Evolutionary conservation across 2,797 vertebrate species (phyloP).

Genomic region (Balearica regulorum): DNA sequence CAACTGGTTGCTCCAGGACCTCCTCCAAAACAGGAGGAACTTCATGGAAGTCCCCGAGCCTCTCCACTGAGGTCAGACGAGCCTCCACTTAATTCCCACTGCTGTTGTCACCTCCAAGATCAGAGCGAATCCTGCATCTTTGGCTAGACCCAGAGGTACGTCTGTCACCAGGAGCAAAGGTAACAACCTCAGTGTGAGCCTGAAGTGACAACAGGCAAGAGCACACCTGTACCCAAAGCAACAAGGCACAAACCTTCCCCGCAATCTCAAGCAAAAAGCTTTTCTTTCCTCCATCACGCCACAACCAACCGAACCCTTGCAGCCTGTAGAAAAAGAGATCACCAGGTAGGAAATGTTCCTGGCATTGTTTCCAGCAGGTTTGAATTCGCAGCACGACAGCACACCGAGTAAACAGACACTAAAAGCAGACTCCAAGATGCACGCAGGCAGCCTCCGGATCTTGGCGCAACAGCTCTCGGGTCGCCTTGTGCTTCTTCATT

Average conservation of each 20-base stretch:
- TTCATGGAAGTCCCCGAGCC: neutral
- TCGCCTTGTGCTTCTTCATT: neutral
- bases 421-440: neutral
- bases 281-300: too few relatives aligned
- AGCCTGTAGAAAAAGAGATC: neutral
- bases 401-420: neutral
- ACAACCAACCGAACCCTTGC: neutral
- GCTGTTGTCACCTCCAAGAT: neutral
- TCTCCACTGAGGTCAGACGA: neutral
- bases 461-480: neutral
- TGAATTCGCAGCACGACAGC: accelerated
- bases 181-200: neutral
- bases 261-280: neutral
- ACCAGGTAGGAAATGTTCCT: accelerated
- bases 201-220: neutral
- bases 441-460: neutral
- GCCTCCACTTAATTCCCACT: neutral
- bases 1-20: neutral
- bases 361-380: neutral
- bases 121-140: accelerated
- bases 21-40: neutral
- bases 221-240: neutral
- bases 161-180: neutral
- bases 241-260: neutral
- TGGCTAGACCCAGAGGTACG: neutral